Conservation (phyloP, 2,113 vertebrate species). For the Phyllopteryx taeniolatus region DNA sequence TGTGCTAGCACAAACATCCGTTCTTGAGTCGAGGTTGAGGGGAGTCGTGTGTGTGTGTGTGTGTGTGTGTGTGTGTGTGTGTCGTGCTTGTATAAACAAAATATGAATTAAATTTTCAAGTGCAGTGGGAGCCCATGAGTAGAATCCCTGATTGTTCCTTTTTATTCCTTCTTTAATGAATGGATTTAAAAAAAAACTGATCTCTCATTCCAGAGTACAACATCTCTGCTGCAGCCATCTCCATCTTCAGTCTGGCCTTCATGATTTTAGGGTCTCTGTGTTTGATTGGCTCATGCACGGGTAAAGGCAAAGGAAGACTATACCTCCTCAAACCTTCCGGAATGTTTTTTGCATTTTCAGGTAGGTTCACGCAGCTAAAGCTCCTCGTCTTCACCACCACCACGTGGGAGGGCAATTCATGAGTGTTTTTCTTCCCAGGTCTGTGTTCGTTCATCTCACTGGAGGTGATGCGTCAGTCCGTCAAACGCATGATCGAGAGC, state of each 20-base stretch:
- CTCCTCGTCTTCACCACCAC: neutral
- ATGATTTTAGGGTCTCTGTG: conserved; percentile 83
- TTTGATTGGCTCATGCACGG: conserved; percentile 75
- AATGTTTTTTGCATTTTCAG: conserved; percentile 93
- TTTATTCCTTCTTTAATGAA: neutral
- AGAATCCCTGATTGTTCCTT: neutral
- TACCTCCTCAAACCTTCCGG: conserved; percentile 91
- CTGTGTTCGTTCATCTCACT: conserved; percentile 90
- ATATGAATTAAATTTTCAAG: neutral
- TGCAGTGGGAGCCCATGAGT: neutral
- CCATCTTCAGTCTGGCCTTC: conserved; percentile 90
- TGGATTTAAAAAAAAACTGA: neutral
- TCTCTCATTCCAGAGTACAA: conserved; percentile 83
- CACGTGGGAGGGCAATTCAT: neutral
- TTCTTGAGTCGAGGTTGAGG: neutral
- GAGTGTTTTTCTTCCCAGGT: conserved; percentile 66
- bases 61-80: neutral
- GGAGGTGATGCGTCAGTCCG: conserved; percentile 94
- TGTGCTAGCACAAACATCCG: neutral
- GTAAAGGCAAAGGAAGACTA: conserved; percentile 78
- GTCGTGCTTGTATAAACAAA: neutral
- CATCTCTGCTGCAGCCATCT: conserved; percentile 95
- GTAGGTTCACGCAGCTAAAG: conserved; percentile 55
- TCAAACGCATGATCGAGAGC: conserved; percentile 94
- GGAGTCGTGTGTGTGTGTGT: neutral